A percentile compares a stretch with the other conserved stretches of the same genome.
Evolutionary conservation across 2,797 vertebrate species (phyloP).

Genomic region (Stomatorhinus walkeri): DNA sequence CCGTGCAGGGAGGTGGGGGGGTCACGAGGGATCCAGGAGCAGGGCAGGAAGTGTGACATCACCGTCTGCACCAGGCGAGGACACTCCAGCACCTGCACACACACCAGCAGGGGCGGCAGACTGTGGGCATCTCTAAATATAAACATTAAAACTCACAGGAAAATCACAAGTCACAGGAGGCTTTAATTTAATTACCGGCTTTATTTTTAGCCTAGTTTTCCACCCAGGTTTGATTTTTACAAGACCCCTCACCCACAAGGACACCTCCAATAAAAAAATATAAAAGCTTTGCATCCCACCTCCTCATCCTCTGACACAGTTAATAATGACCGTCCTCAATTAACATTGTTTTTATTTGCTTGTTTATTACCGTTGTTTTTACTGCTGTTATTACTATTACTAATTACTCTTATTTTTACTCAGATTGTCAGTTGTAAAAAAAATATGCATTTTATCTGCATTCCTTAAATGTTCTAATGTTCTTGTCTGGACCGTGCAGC

Average conservation of each 20-base stretch:
- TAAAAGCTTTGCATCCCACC: neutral
- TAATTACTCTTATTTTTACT: neutral
- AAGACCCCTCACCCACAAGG: neutral
- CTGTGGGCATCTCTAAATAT: neutral
- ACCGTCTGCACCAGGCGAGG: conserved; percentile 80
- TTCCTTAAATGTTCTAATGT: neutral
- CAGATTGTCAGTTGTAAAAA: neutral
- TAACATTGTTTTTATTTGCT: neutral
- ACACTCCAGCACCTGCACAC: conserved; percentile 76
- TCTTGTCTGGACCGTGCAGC: neutral
- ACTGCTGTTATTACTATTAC: neutral
- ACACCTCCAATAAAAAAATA: neutral
- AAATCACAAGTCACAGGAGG: neutral
- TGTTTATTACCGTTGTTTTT: neutral
- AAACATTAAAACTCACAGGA: neutral
- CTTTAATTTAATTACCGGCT: neutral
- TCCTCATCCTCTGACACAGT: neutral
- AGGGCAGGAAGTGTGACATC: conserved; percentile 81
- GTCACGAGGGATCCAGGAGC: conserved; percentile 63
- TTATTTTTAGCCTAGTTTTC: neutral
- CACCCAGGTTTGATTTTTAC: neutral
- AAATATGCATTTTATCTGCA: neutral
- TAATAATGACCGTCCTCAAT: neutral
- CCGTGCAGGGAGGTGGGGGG: conserved; percentile 64
- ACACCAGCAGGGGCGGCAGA: neutral